phyloP scores from a whole-genome alignment of 37 sponge, comb jelly and placozoan genomes.

The Beroe forskalii region DNA sequence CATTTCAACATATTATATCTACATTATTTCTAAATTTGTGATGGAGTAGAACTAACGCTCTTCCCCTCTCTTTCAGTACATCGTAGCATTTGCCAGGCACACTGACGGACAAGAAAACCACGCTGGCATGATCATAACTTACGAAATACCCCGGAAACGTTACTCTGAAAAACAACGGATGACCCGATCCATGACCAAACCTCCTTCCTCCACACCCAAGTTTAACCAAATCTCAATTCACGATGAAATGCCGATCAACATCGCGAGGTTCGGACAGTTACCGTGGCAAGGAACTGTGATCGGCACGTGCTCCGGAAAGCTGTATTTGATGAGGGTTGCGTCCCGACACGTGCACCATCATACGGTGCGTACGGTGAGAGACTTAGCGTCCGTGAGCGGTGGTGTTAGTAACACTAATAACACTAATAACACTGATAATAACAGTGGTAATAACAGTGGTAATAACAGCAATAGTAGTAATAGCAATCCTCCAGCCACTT shows the following conservation, averaged over 20 bases:
- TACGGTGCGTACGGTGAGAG: too few relatives aligned
- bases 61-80: constrained; percentile 66
- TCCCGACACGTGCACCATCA: not conserved
- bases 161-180: constrained; percentile 44
- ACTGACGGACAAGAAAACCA: constrained; percentile 36
- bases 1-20: too few relatives aligned
- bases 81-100: constrained; percentile 47
- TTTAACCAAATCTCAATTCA: constrained; percentile 61
- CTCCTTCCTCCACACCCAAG: constrained; percentile 38
- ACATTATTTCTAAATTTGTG: too few relatives aligned
- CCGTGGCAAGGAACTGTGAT: constrained; percentile 64
- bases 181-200: constrained; percentile 63
- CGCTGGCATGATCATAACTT: constrained; percentile 29
- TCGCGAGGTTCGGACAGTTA: constrained; percentile 46
- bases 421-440: too few relatives aligned
- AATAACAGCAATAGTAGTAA: too few relatives aligned
- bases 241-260: constrained; percentile 60
- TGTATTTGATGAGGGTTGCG: constrained; percentile 41
- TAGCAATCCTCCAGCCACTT: too few relatives aligned
- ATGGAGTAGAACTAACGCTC: too few relatives aligned
- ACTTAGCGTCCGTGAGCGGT: too few relatives aligned
- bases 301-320: constrained; percentile 57
- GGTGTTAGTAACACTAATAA: too few relatives aligned
- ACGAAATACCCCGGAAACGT: constrained; percentile 42
- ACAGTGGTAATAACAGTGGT: too few relatives aligned